A percentile compares a stretch with the other conserved stretches of the same genome.
Evolutionary conservation across 2,113 vertebrate genomes (phyloP).

Genomic region (Nipponia nippon): DNA sequence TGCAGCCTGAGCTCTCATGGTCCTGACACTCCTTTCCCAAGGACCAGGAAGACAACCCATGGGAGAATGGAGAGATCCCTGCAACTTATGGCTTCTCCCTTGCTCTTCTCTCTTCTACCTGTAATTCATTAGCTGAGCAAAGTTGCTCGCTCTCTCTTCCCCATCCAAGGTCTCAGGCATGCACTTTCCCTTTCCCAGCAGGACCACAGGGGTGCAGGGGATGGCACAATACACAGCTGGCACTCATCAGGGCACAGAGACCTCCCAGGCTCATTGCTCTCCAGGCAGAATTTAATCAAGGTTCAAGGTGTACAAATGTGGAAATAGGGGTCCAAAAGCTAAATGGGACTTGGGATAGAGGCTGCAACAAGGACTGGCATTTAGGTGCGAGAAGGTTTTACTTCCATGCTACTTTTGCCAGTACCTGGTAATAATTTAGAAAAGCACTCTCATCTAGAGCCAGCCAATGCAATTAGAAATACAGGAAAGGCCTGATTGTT

Average conservation of each 20-base stretch:
- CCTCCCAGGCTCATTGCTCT: slow-evolving; percentile 42
- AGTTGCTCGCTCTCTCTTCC: background rate
- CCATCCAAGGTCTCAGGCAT: background rate
- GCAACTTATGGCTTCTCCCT: background rate
- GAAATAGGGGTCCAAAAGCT: background rate
- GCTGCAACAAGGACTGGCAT: slow-evolving; percentile 14
- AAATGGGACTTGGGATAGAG: background rate
- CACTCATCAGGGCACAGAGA: background rate
- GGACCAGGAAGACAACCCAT: background rate
- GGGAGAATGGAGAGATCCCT: background rate
- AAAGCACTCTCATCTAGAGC: slow-evolving; percentile 52
- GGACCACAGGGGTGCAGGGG: background rate
- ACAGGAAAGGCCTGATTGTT: slow-evolving; percentile 65
- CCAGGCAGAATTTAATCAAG: slow-evolving; percentile 46
- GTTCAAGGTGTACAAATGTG: slow-evolving; percentile 37
- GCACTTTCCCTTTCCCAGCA: background rate
- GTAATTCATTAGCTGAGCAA: background rate
- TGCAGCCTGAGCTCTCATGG: background rate
- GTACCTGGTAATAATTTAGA: slow-evolving; percentile 60
- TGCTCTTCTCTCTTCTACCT: background rate
- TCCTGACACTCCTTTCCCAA: background rate
- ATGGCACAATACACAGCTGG: background rate
- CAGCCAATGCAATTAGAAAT: slow-evolving; percentile 64
- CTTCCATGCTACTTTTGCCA: slow-evolving; percentile 41
- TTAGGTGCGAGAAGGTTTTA: slow-evolving; percentile 29